These are phyloP conservation scores for Calypte anna DNA, from an alignment of 2,113 vertebrate species.

Conservation along the genomic window DNA sequence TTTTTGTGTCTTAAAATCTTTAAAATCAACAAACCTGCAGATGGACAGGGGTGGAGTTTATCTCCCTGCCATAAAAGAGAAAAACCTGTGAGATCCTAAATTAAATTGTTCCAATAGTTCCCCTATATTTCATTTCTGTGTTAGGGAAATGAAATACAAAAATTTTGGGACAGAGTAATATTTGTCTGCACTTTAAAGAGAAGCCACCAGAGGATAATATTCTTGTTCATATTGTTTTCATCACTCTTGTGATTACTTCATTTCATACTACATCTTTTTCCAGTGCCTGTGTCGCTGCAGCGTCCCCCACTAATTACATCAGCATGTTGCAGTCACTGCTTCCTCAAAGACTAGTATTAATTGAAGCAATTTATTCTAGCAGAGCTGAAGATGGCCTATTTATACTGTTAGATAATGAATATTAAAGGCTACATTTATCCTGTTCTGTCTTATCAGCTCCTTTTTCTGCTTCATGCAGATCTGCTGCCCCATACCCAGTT, in stretches of 20 bases:
- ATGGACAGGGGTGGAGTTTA: not conserved
- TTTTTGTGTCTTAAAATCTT: not conserved
- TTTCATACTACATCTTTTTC: slow-evolving; percentile 33
- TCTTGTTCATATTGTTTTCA: slow-evolving; percentile 36
- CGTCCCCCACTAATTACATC: slow-evolving; percentile 29
- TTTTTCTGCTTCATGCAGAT: not conserved
- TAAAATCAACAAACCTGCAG: not conserved
- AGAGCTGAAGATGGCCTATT: slow-evolving; percentile 42
- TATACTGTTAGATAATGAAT: slow-evolving; percentile 48
- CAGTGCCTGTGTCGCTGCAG: not conserved
- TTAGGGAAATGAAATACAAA: not conserved
- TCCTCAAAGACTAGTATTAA: slow-evolving; percentile 59
- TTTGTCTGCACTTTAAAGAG: not conserved
- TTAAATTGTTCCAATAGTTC: not conserved
- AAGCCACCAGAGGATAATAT: not conserved
- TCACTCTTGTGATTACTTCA: slow-evolving; percentile 34
- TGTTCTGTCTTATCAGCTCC: not conserved
- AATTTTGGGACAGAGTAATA: not conserved
- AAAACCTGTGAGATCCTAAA: not conserved
- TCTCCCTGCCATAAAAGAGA: not conserved
- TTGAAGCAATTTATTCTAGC: slow-evolving; percentile 65
- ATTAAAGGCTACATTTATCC: slow-evolving; percentile 36
- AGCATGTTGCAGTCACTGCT: slow-evolving; percentile 46
- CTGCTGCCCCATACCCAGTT: not conserved
- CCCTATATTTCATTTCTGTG: not conserved